These are phyloP conservation scores for Mizuhopecten yessoensis DNA, from an alignment of 1,140 invertebrate species.

Conservation along the genomic window DNA sequence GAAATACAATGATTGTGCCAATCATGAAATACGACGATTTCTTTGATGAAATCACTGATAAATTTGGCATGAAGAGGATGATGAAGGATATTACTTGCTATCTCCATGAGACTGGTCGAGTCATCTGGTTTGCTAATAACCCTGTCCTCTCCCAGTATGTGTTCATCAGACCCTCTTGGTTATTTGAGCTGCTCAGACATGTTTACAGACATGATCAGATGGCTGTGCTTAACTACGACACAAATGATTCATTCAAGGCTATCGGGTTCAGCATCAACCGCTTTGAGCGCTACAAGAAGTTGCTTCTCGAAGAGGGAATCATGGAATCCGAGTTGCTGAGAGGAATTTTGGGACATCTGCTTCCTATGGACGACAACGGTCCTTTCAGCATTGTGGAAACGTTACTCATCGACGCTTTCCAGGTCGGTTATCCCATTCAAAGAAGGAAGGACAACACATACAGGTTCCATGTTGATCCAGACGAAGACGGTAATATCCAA, in stretches of 20 bases:
- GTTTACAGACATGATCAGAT: slow-evolving; percentile 73
- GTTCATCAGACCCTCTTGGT: slow-evolving; percentile 79
- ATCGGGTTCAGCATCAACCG: slow-evolving; percentile 67
- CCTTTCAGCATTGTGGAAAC: slow-evolving; percentile 69
- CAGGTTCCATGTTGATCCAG: slow-evolving; percentile 54
- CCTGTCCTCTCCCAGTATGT: slow-evolving; percentile 71
- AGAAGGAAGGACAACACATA: slow-evolving; percentile 59
- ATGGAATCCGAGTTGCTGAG: slow-evolving; percentile 77
- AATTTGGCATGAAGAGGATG: slow-evolving; percentile 81
- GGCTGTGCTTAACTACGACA: slow-evolving; percentile 66
- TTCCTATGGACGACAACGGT: slow-evolving; percentile 70
- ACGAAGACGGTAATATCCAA: slow-evolving; percentile 61
- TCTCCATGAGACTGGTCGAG: slow-evolving; percentile 80
- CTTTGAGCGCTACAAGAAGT: slow-evolving; percentile 76
- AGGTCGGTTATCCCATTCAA: slow-evolving; percentile 76
- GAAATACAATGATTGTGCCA: slow-evolving; percentile 77
- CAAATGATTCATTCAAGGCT: slow-evolving; percentile 69
- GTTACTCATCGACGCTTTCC: slow-evolving; percentile 72
- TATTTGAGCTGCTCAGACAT: slow-evolving; percentile 77
- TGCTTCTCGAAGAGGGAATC: slow-evolving; percentile 74
- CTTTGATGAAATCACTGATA: slow-evolving; percentile 71
- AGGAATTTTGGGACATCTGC: slow-evolving; percentile 70
- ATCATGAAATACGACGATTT: slow-evolving; percentile 75
- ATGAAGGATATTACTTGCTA: slow-evolving; percentile 74
- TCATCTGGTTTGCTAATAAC: slow-evolving; percentile 76